Evolutionary conservation across 2,888 invertebrate species (phyloP).

Genomic region (Entomobrya proxima): DNA sequence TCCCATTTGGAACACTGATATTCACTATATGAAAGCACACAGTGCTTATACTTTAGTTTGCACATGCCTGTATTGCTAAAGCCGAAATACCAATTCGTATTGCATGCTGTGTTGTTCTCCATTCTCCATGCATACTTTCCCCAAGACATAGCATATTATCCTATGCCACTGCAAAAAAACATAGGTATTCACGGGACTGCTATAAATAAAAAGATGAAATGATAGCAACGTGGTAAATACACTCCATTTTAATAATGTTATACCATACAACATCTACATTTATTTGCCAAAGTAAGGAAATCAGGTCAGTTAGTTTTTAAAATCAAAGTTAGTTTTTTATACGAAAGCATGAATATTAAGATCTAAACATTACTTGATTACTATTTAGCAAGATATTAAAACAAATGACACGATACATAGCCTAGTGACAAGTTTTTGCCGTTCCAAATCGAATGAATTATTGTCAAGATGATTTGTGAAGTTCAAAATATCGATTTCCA

Average conservation of each 20-base stretch:
- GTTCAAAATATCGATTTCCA: too few species aligned
- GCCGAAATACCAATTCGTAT: background rate
- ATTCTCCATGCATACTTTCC: slow-evolving; percentile 32
- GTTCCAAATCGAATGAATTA: too few species aligned
- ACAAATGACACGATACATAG: too few species aligned
- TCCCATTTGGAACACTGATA: background rate
- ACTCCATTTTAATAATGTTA: background rate
- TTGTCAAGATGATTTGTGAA: too few species aligned
- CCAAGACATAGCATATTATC: slow-evolving; percentile 16
- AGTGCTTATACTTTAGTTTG: background rate
- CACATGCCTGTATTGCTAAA: background rate
- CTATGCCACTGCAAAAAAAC: slow-evolving; percentile 25
- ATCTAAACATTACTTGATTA: too few species aligned
- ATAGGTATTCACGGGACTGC: background rate
- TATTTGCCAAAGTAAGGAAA: slow-evolving; percentile 24
- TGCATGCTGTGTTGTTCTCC: background rate
- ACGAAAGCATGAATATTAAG: too few species aligned
- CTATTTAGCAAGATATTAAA: too few species aligned
- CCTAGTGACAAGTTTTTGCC: too few species aligned
- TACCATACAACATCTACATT: background rate
- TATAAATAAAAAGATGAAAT: background rate
- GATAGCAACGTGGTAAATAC: background rate
- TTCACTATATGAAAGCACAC: background rate
- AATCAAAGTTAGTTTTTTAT: too few species aligned
- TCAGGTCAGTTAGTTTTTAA: slow-evolving; percentile 44